These are phyloP conservation scores for Ephestia elutella DNA, from an alignment of 1,140 invertebrate genomes.

Conservation along the genomic window DNA sequence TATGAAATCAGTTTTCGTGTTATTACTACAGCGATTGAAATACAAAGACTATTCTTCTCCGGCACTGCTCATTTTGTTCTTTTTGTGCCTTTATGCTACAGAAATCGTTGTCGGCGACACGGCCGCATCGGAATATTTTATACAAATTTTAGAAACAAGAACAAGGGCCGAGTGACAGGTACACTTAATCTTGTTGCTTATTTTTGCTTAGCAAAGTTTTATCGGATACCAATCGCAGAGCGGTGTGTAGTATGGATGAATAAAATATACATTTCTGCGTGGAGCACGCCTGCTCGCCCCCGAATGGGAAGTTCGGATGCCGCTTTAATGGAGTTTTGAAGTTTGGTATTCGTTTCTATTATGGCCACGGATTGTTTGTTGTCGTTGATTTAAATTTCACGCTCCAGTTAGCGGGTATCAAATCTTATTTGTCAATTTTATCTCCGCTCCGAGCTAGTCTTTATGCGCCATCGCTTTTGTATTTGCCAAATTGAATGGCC, in stretches of 20 bases:
- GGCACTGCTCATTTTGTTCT: constrained; percentile 26
- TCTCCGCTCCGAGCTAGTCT: constrained; percentile 23
- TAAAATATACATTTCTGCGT: constrained; percentile 63
- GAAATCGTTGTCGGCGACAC: constrained; percentile 52
- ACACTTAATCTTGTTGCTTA: constrained; percentile 65
- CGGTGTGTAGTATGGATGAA: constrained; percentile 55
- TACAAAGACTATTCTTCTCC: constrained; percentile 26
- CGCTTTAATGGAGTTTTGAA: constrained; percentile 63
- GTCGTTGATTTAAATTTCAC: constrained; percentile 62
- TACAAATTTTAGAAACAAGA: constrained; percentile 73
- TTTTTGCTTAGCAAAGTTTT: constrained; percentile 63
- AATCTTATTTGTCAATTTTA: constrained; percentile 50
- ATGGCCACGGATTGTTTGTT: constrained; percentile 55
- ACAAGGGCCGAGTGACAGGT: constrained; percentile 66
- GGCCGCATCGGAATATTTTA: constrained; percentile 64
- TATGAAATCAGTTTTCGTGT: constrained; percentile 8
- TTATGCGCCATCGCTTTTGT: constrained; percentile 26
- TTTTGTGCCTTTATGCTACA: constrained; percentile 40
- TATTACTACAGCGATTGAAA: constrained; percentile 24
- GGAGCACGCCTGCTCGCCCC: constrained; percentile 37
- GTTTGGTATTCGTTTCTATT: constrained; percentile 61
- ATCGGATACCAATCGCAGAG: constrained; percentile 55
- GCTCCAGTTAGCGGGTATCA: constrained; percentile 48
- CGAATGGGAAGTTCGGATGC: constrained; percentile 54
- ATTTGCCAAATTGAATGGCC: constrained; percentile 19